Conservation (phyloP, 2,113 vertebrate species). For the Trochalopteron elliotii region DNA sequence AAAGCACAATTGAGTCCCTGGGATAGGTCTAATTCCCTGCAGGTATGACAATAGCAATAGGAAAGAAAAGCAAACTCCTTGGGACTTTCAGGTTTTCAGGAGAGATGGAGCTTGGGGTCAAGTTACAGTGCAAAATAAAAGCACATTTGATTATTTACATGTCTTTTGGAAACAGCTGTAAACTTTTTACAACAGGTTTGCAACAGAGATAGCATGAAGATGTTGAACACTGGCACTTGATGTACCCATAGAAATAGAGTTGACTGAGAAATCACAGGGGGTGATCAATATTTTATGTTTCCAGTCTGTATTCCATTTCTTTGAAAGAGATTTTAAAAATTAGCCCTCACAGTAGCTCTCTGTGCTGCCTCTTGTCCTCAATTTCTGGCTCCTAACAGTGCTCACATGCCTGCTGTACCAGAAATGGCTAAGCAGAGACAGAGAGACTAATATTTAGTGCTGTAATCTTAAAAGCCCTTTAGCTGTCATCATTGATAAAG, state of each 20-base stretch:
- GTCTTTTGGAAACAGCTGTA: not conserved
- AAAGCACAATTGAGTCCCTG: rapidly evolving
- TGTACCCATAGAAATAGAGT: not conserved
- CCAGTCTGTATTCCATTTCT: not conserved
- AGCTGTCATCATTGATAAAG: not conserved
- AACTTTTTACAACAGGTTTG: not conserved
- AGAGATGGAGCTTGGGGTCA: not conserved
- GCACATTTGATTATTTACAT: not conserved
- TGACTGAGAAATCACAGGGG: not conserved
- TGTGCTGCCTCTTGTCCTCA: not conserved
- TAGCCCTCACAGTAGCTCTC: not conserved
- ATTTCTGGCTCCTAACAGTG: not conserved
- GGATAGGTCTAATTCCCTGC: not conserved
- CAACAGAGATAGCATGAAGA: not conserved
- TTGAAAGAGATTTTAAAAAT: not conserved
- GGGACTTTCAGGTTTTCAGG: not conserved
- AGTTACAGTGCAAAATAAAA: not conserved
- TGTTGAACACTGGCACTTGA: not conserved
- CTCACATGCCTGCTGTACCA: not conserved
- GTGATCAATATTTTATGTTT: not conserved
- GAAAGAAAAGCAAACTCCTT: not conserved
- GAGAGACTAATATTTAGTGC: not conserved
- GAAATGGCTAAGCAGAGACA: not conserved
- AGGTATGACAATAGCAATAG: not conserved
- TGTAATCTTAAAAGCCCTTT: not conserved